These are phyloP conservation scores for Raja brachyura DNA, from an alignment of 2,113 vertebrate genomes.

Conservation along the genomic window DNA sequence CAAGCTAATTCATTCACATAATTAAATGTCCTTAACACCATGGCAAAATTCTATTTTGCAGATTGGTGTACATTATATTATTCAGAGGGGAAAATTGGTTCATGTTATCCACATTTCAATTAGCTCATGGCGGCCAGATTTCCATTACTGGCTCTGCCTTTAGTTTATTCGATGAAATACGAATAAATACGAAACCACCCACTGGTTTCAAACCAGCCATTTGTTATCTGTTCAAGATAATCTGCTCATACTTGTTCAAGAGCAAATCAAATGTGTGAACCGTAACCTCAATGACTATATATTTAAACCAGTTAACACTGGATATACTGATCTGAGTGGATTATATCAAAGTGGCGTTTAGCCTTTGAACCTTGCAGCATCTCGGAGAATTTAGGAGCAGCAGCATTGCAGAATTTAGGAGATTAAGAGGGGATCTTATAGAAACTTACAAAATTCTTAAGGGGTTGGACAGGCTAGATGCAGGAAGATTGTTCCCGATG, in stretches of 20 bases:
- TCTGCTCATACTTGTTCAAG: background rate
- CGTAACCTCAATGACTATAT: background rate
- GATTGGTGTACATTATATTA: background rate
- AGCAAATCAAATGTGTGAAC: background rate
- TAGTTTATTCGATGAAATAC: background rate
- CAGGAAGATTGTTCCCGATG: too few species aligned
- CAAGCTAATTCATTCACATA: background rate
- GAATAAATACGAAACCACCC: too few species aligned
- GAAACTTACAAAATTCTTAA: too few species aligned
- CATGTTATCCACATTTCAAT: background rate
- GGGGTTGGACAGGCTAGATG: too few species aligned
- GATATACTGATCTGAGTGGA: background rate
- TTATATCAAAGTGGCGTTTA: background rate
- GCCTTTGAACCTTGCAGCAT: background rate
- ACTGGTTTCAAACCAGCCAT: background rate
- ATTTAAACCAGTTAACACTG: background rate
- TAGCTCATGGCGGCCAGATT: too few species aligned
- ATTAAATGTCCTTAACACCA: background rate
- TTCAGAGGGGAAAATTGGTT: background rate
- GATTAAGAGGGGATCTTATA: too few species aligned
- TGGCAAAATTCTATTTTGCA: background rate
- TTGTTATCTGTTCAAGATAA: background rate
- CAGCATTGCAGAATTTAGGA: too few species aligned
- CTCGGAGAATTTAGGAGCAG: too few species aligned
- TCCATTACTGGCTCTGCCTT: background rate